Percentiles rank a stretch among this genome's conserved stretches.
Conservation (phyloP, 2,888 invertebrate genomes). For the Elysia crispata region DNA sequence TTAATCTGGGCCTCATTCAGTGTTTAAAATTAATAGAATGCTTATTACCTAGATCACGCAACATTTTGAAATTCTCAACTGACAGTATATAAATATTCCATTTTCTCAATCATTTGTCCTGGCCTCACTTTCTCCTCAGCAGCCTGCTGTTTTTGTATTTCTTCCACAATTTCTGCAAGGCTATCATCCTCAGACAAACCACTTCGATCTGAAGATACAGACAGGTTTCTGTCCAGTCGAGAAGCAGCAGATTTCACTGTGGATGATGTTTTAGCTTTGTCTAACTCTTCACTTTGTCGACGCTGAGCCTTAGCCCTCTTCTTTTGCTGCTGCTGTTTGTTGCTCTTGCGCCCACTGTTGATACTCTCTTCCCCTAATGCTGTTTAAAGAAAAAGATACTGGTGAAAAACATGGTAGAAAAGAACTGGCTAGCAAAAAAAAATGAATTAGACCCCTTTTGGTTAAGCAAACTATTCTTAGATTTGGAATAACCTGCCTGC, state of each 20-base stretch:
- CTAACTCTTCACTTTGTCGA: not conserved
- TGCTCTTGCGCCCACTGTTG: not conserved
- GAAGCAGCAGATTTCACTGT: not conserved
- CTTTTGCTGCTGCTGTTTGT: not conserved
- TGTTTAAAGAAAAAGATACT: too few relatives aligned
- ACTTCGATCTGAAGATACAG: conserved; percentile 66
- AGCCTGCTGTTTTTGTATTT: conserved; percentile 22
- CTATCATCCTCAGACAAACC: conserved; percentile 60
- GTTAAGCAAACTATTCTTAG: too few relatives aligned
- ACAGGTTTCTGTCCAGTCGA: conserved; percentile 48
- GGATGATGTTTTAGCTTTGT: not conserved
- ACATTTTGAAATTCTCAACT: too few relatives aligned
- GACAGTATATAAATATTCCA: too few relatives aligned
- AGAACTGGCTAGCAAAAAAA: too few relatives aligned
- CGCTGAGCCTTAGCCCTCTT: not conserved
- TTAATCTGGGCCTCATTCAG: too few relatives aligned
- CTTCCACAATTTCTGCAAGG: conserved; percentile 29
- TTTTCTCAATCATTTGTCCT: too few relatives aligned
- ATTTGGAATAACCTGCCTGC: too few relatives aligned
- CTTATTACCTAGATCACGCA: too few relatives aligned
- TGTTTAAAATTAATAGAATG: too few relatives aligned
- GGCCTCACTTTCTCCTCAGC: conserved; percentile 43
- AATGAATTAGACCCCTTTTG: too few relatives aligned
- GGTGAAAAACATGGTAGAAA: too few relatives aligned
- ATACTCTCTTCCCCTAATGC: not conserved